Evolutionary conservation across 2,797 vertebrate genomes (phyloP), one percentile per base, ranked within the genome.

Genomic region (Tauraco hartlaubi): DNA sequence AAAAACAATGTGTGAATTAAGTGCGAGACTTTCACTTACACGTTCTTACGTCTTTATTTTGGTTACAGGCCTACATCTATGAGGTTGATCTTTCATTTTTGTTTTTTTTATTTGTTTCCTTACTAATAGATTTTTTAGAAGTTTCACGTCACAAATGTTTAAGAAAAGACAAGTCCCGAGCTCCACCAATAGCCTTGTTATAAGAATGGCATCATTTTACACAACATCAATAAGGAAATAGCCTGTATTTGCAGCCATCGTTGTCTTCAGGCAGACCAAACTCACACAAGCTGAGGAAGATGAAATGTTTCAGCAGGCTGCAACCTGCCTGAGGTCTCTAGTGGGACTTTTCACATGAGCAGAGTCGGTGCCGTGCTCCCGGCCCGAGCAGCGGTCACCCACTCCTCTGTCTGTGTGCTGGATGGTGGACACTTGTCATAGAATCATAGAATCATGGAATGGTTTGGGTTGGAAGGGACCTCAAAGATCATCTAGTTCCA

Each of bases 361-460:
- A 39, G 33, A 23, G 48, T 6, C 48, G 11, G 26, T 25, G 29
- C 81, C 17, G 19, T 8, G n/a, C 25, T 48, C 46, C 62, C 12
- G 44, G 37, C n/a, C 15, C 25, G 49, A n/a, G 67, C 48, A 18
- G 33, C 2, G 3, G 15, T n/a, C 76, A 52, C 61, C 23, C 5
- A 2, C 33, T 46, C 44, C 44, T n/a, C 68, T 26, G 15, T 3
- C 58, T 41, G 14, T 2, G 3, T 1, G 3, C 8, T 28, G 41
- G 21, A 5, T 7, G 46, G 11, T 9, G 17, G n/a, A 18, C 44
- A 37, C 89, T 41, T 26, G 15, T 44, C 59, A 35, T 35, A 35
- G 35, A 35, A 35, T 35, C 35, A 35, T 35, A 35, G 35, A 35
- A 35, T 35, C 35, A 35, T 35, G 35, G 35, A 35, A 35, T 35